Conservation (phyloP, 1,140 invertebrate species). For the Drosophila trapezifrons region DNA sequence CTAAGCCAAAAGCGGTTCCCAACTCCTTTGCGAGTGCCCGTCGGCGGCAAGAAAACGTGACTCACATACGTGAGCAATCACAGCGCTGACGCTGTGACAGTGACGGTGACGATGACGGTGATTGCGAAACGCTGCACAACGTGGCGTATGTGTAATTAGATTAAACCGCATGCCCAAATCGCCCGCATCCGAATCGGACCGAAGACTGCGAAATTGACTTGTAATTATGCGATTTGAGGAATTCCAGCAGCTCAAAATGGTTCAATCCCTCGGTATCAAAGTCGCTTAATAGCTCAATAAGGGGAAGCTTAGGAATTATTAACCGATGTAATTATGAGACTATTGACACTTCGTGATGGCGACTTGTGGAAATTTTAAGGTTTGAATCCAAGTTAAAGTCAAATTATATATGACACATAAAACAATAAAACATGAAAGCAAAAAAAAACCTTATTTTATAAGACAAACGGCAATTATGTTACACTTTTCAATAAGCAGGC, state of each 20-base stretch:
- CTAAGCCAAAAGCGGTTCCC: slow-evolving; percentile 56
- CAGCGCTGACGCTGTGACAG: slow-evolving; percentile 25
- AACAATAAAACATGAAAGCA: too few relatives aligned
- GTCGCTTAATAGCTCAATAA: slow-evolving; percentile 65
- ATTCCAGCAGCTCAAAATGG: slow-evolving; percentile 58
- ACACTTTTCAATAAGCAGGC: not conserved
- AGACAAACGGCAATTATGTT: too few relatives aligned
- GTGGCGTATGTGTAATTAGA: slow-evolving; percentile 83
- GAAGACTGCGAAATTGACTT: slow-evolving; percentile 73
- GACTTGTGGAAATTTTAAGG: not conserved
- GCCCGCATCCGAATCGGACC: slow-evolving; percentile 59
- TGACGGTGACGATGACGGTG: slow-evolving; percentile 25
- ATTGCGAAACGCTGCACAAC: slow-evolving; percentile 72
- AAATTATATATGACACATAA: not conserved
- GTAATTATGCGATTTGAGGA: slow-evolving; percentile 71
- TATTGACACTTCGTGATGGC: not conserved
- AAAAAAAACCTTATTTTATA: not conserved
- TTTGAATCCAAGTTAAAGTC: not conserved
- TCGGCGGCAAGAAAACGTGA: slow-evolving; percentile 77
- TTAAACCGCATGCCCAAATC: slow-evolving; percentile 79
- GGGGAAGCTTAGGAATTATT: slow-evolving; percentile 34
- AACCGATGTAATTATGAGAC: slow-evolving; percentile 11
- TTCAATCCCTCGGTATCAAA: slow-evolving; percentile 6
- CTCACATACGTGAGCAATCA: slow-evolving; percentile 60
- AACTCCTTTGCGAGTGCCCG: slow-evolving; percentile 76